Evolutionary conservation across 2,888 invertebrate genomes (phyloP), one percentile per base, ranked within the genome.

Genomic region (Metellina segmentata): DNA sequence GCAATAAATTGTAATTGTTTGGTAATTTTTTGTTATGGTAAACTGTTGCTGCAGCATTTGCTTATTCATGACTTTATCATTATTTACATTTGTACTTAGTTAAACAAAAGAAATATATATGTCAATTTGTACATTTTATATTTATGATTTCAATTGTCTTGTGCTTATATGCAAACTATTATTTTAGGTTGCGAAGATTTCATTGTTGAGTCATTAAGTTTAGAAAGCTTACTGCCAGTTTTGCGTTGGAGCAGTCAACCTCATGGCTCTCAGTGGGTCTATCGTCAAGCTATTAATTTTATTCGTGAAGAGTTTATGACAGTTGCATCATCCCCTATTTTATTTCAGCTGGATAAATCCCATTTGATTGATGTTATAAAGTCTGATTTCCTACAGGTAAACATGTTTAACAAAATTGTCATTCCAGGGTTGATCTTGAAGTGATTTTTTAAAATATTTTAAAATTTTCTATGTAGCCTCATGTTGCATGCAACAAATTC

Each of bases 191-290:
- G 99, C 96, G 99, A 99, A 95, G 98, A 99, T 96, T 97, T 98
- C 93, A 97, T 99, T 94, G 96, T 97, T 91, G 97, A 98, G 94
- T 97, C 97, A 95, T 96, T 99, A 93, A 96, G 97, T 0, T 95
- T 98, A 93, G 98, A 99, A 93, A 98, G 97, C 75, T 95, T 99
- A 90, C 94, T 95, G 94, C 97, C 98, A 8, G 97, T 98, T 93
- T 96, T 99, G 93, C 97, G 94, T 71, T 99, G 99, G 99, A 97
- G 98, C 20, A 96, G 96, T 94, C 97, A 98, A 94, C 97, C 98
- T 0, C 98, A 99, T 95, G 99, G 99, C 86, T 98, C 98, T 16
- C 97, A 97, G 71, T 99, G 98, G 98, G 98, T 98, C 78, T 97
- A 97, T 94, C 96, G 97, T 13, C 98, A 98, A 95, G 98, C 98